Percentiles rank a stretch among this genome's conserved stretches.
phyloP scores from a whole-genome alignment of 2,888 invertebrate species.

The Vesta saturnalis region DNA sequence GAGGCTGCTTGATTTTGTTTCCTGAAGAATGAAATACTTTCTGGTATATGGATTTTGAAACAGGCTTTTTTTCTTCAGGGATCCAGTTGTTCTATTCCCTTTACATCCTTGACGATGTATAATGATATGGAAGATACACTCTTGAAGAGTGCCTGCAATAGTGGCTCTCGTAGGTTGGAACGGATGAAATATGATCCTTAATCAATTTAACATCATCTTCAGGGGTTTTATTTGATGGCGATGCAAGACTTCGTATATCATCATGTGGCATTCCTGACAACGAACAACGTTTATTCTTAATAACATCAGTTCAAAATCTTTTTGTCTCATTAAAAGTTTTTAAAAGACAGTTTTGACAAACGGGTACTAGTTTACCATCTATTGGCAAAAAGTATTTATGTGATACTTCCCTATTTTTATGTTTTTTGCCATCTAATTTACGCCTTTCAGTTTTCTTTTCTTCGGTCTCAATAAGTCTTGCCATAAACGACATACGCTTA shows the following conservation, averaged over 20 bases:
- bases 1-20: not conserved
- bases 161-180: slow-evolving; percentile 20
- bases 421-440: not conserved
- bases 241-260: not conserved
- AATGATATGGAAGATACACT: slow-evolving; percentile 2
- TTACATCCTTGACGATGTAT: slow-evolving; percentile 4
- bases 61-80: not conserved
- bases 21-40: not conserved
- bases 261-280: not conserved
- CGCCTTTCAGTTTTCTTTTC: not conserved
- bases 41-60: not conserved
- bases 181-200: not conserved
- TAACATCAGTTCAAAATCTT: slow-evolving; percentile 2
- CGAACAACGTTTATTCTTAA: not conserved
- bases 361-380: not conserved
- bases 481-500: not conserved
- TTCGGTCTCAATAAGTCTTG: not conserved
- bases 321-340: slow-evolving; percentile 7
- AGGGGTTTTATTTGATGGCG: slow-evolving; percentile 16
- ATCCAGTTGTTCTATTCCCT: slow-evolving; percentile 3
- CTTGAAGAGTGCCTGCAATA: slow-evolving; percentile 10
- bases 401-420: not conserved
- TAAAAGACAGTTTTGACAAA: slow-evolving; percentile 16
- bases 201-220: slow-evolving; percentile 13
- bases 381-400: not conserved